Evolutionary conservation across 2,888 invertebrate species (phyloP), one percentile per base, ranked within the genome.

Genomic region (Tetanocera ferruginea): DNA sequence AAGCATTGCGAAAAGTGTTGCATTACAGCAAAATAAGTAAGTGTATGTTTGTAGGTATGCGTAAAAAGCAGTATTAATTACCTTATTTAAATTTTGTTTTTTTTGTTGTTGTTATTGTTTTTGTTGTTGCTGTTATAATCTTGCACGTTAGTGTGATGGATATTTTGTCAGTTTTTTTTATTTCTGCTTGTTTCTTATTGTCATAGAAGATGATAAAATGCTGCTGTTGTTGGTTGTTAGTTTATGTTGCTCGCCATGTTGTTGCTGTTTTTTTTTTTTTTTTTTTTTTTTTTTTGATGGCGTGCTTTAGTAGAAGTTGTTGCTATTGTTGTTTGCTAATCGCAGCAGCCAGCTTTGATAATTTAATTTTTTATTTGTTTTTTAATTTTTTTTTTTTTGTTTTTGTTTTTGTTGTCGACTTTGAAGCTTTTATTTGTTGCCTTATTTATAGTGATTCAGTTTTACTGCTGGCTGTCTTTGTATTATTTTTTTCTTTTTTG

Each of bases 171-270:
- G 19, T 52, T 11, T 52, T 52, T 57, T 19, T 57, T 52, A 8
- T 52, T 66, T 31, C 19, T 66, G 66, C 34, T 37, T 64, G 25
- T 14, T 64, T 64, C 34, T 17, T 64, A n/a, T 31, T n/a, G 28
- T 64, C n/a, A 11, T 64, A n/a, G 34, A 64, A 31, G 8, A 28
- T 31, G 34, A 64, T n/a, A 64, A 64, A 23, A 60, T 55, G 57
- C 34, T 34, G 66, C n/a, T 8, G 19, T 5, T 19, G 23, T n/a
- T 62, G 9, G 51, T 25, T 23, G 25, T 31, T 70, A n/a, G 28
- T 31, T 31, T 31, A n/a, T 55, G 25, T 70, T 70, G 55, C 55
- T 55, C 31, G 31, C 34, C 55, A 28, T 71, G 67, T 66, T 66
- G 43, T 37, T 34, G 69, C 14, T 69, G 51, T 70, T 70, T 14